Conservation (phyloP, 2,113 vertebrate species). For the Ivindomyrus marchei region DNA sequence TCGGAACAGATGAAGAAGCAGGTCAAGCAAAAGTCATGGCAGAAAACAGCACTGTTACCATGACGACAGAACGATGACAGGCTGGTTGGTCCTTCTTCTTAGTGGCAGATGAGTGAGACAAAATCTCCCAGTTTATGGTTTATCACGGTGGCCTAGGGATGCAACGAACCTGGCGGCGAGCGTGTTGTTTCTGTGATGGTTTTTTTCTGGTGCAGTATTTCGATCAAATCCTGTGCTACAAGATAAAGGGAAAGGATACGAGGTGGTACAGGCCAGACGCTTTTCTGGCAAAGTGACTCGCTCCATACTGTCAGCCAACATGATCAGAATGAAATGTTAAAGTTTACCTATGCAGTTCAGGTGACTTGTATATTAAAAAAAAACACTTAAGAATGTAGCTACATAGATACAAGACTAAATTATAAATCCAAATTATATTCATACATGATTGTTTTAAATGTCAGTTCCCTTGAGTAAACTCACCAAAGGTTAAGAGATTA, state of each 20-base stretch:
- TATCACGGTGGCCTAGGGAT: background rate
- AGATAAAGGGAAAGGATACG: background rate
- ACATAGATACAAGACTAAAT: background rate
- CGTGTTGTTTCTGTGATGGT: background rate
- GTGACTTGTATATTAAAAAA: background rate
- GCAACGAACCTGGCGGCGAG: background rate
- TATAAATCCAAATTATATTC: slow-evolving; percentile 1
- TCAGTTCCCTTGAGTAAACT: background rate
- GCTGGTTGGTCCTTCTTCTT: background rate
- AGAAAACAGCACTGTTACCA: slow-evolving; percentile 27
- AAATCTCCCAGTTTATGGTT: background rate
- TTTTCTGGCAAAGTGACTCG: background rate
- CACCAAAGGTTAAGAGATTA: background rate
- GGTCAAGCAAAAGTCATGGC: slow-evolving; percentile 13
- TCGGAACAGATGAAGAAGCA: slow-evolving; percentile 22
- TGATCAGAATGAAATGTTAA: background rate
- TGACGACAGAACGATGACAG: slow-evolving; percentile 18
- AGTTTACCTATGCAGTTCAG: background rate
- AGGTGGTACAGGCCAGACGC: background rate
- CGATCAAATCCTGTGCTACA: background rate
- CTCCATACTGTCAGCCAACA: background rate
- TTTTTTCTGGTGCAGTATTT: background rate
- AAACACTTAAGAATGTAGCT: background rate
- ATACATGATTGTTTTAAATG: background rate
- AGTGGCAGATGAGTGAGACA: background rate